Conservation (phyloP, 2,113 vertebrate species). For the Hypocryptadius cinnamomeus region DNA sequence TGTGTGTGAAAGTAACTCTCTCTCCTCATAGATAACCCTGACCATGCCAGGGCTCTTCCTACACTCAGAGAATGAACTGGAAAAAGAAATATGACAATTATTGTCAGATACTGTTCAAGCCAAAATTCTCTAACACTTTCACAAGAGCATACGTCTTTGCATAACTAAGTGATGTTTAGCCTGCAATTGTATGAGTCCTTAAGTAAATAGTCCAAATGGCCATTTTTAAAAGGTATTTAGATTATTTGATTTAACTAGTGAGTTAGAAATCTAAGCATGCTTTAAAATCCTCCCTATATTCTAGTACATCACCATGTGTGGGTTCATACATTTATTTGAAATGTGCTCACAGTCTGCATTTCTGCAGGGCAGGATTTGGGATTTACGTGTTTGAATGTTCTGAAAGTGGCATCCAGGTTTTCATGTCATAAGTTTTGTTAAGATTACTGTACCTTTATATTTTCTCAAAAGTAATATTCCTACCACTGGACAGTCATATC, state of each 20-base stretch:
- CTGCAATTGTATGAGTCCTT: neutral
- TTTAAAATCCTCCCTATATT: neutral
- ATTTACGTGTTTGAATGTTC: neutral
- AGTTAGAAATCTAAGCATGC: neutral
- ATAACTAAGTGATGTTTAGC: neutral
- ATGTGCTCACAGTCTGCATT: neutral
- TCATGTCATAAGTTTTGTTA: neutral
- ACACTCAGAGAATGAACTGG: neutral
- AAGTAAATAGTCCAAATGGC: neutral
- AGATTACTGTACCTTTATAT: neutral
- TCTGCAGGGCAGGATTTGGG: neutral
- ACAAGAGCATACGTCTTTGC: neutral
- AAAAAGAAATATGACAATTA: too few species aligned
- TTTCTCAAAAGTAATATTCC: neutral
- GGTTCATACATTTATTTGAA: neutral
- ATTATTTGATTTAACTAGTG: neutral
- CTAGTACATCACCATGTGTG: neutral
- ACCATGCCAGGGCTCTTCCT: neutral
- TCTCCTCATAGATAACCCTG: neutral
- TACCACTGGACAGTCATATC: neutral
- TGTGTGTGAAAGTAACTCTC: neutral
- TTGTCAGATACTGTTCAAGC: neutral
- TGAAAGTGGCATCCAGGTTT: neutral
- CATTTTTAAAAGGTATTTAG: neutral
- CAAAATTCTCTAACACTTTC: neutral